Conservation (phyloP, 2,888 invertebrate species). For the Panopea generosa region DNA sequence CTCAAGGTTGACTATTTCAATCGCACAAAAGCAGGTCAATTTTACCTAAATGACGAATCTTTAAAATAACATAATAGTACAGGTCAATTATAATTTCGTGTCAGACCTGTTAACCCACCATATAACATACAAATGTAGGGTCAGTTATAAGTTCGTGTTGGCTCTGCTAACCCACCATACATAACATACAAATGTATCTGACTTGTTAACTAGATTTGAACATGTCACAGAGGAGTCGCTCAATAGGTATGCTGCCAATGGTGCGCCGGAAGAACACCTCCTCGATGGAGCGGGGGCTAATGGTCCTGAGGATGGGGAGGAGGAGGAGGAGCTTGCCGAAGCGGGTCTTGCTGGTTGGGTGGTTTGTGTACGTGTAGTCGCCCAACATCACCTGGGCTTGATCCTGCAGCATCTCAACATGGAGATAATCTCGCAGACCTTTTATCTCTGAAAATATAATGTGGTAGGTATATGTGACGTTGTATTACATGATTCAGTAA, state of each 20-base stretch:
- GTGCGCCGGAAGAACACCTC: constrained; percentile 92
- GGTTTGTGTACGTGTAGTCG: constrained; percentile 87
- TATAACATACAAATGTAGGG: no score
- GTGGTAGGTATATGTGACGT: no score
- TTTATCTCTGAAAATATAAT: constrained; percentile 87
- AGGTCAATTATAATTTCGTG: no score
- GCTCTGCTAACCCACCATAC: no score
- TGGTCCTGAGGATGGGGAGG: constrained; percentile 88
- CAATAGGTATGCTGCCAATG: constrained; percentile 90
- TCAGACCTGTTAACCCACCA: no score
- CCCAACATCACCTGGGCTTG: constrained; percentile 92
- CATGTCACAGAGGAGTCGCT: constrained; percentile 89
- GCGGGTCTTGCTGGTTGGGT: constrained; percentile 85
- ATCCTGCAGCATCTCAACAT: constrained; percentile 90
- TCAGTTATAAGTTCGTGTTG: no score
- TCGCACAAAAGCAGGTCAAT: no score
- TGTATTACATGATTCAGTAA: no score
- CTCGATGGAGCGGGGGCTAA: constrained; percentile 87
- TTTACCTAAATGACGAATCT: no score
- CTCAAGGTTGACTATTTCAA: no score
- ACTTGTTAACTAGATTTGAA: constrained; percentile 85
- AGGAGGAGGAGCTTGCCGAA: constrained; percentile 91
- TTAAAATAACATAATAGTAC: no score
- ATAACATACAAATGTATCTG: no score
- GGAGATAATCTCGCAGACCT: constrained; percentile 88